These are phyloP conservation scores for Etheostoma nigrum DNA, from an alignment of 2,797 vertebrate genomes.

Conservation along the genomic window DNA sequence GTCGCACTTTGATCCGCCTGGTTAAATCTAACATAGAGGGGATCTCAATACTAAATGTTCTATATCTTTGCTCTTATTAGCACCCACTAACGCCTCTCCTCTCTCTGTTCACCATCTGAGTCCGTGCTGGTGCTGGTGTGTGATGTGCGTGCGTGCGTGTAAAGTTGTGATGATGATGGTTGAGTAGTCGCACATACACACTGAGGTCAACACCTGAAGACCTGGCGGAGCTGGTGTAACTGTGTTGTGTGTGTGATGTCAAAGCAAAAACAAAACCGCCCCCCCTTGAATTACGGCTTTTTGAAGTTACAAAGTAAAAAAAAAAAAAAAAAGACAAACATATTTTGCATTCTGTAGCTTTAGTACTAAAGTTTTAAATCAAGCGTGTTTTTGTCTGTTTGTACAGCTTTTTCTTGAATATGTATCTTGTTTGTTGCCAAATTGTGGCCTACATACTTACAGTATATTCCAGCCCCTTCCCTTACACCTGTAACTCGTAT, in stretches of 20 bases:
- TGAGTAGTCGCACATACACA: conserved; percentile 47
- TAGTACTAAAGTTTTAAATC: conserved; percentile 88
- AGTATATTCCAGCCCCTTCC: conserved; percentile 69
- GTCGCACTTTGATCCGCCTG: conserved; percentile 68
- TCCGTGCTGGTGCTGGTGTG: conserved; percentile 62
- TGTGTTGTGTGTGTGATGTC: conserved; percentile 55
- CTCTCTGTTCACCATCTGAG: conserved; percentile 57
- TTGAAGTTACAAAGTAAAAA: conserved; percentile 67
- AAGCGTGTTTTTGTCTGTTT: conserved; percentile 85
- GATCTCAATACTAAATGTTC: conserved; percentile 75
- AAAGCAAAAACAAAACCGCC: conserved; percentile 38
- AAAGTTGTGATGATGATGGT: conserved; percentile 35
- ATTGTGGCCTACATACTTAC: conserved; percentile 86
- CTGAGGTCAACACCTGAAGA: conserved; percentile 29
- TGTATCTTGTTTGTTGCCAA: conserved; percentile 89
- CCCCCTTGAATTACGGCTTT: conserved; percentile 64
- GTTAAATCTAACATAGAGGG: conserved; percentile 49
- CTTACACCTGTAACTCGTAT: conserved; percentile 63
- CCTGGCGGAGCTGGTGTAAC: conserved; percentile 49
- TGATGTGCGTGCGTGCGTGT: conserved; percentile 40
- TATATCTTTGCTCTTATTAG: conserved; percentile 70
- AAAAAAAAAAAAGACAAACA: conserved; percentile 76
- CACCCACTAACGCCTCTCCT: conserved; percentile 29
- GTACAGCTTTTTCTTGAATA: conserved; percentile 87
- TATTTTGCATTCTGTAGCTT: conserved; percentile 89